Conservation (phyloP, 2,113 vertebrate genomes). For the Mesoclemmys tuberculata region DNA sequence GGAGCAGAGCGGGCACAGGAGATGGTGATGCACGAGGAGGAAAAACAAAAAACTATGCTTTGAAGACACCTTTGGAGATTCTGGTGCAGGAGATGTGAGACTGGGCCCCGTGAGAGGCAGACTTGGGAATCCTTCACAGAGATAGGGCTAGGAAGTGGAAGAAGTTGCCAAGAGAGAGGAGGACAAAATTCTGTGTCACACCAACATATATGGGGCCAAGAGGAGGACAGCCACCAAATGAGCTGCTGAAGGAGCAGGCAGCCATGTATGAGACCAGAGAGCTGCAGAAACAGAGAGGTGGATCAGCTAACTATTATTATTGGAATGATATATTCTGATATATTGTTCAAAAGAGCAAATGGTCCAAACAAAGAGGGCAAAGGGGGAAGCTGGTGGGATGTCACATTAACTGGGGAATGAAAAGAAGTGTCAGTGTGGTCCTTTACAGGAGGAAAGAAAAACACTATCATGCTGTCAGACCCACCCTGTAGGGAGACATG, state of each 20-base stretch:
- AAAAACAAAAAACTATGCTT: neutral
- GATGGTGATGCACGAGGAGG: neutral
- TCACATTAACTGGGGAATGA: neutral
- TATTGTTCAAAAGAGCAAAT: neutral
- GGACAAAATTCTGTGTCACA: neutral
- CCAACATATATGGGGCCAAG: neutral
- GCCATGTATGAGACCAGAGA: neutral
- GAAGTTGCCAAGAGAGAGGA: neutral
- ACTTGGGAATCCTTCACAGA: neutral
- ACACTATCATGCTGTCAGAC: rapidly evolving
- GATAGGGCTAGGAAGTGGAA: neutral
- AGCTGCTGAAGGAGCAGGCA: neutral
- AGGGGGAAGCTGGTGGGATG: neutral
- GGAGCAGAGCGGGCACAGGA: neutral
- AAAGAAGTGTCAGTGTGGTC: neutral
- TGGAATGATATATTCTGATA: neutral
- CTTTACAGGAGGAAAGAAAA: neutral
- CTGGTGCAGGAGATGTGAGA: neutral
- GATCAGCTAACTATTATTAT: neutral
- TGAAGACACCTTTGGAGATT: neutral
- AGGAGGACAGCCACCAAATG: neutral
- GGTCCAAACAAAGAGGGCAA: neutral
- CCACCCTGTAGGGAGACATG: neutral
- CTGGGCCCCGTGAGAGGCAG: neutral
- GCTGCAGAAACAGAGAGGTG: neutral